A percentile compares a stretch with the other conserved stretches of the same genome.
These are phyloP conservation scores for Lasioglossum zephyrum DNA, from an alignment of 2,888 invertebrate genomes.

Conservation along the genomic window DNA sequence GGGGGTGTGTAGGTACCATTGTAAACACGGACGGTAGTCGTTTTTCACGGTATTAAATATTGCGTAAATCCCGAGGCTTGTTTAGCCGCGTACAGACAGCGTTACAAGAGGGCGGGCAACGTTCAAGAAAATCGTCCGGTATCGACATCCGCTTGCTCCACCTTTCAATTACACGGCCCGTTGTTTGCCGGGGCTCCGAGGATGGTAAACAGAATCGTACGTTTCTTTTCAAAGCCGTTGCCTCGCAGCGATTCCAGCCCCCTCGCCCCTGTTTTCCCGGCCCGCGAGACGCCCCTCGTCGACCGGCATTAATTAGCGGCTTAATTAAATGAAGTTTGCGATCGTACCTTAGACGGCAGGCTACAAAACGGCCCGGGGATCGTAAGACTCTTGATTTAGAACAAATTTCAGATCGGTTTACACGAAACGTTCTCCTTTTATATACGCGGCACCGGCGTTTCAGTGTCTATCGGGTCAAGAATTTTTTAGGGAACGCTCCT, in stretches of 20 bases:
- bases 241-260: slow-evolving; percentile 19
- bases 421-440: neutral
- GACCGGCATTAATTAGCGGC: slow-evolving; percentile 51
- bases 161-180: slow-evolving; percentile 54
- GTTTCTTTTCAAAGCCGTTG: slow-evolving; percentile 40
- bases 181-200: slow-evolving; percentile 49
- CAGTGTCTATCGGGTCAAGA: slow-evolving; percentile 1
- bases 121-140: slow-evolving; percentile 57
- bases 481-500: neutral
- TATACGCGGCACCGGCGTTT: neutral
- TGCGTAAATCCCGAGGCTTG: slow-evolving; percentile 53
- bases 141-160: slow-evolving; percentile 50
- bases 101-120: slow-evolving; percentile 20
- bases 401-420: slow-evolving; percentile 16
- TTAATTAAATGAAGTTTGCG: slow-evolving; percentile 55
- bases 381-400: slow-evolving; percentile 23
- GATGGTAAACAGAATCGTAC: slow-evolving; percentile 56
- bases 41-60: slow-evolving; percentile 52
- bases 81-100: slow-evolving; percentile 44
- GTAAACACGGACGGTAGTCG: slow-evolving; percentile 25
- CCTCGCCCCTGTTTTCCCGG: neutral
- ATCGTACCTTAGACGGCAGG: slow-evolving; percentile 10
- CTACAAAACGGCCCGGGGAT: slow-evolving; percentile 10
- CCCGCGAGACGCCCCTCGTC: neutral
- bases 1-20: neutral